Conservation (phyloP, 2,797 vertebrate genomes). For the Epinephelus malabaricus region DNA sequence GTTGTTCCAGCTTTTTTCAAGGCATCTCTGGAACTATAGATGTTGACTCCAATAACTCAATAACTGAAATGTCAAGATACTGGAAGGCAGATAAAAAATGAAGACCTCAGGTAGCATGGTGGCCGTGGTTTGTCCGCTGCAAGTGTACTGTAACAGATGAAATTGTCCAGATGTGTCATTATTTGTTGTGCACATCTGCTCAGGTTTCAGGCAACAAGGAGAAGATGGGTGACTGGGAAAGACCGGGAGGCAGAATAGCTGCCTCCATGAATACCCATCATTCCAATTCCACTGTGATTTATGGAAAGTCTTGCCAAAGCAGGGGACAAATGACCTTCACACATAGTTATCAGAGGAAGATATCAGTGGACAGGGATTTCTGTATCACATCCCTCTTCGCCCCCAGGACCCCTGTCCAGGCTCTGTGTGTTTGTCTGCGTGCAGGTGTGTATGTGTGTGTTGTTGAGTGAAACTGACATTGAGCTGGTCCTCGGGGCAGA, state of each 20-base stretch:
- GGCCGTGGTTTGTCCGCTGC: conserved; percentile 39
- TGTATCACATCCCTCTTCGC: conserved; percentile 68
- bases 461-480: conserved; percentile 65
- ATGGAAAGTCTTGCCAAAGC: conserved; percentile 74
- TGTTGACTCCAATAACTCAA: conserved; percentile 6
- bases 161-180: conserved; percentile 78
- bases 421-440: conserved; percentile 48
- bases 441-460: conserved; percentile 41
- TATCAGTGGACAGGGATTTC: conserved; percentile 81
- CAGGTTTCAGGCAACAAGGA: conserved; percentile 60
- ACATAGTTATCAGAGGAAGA: conserved; percentile 83
- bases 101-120: conserved; percentile 32
- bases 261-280: conserved; percentile 83
- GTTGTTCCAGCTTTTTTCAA: neutral
- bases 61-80: conserved; percentile 38
- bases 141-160: conserved; percentile 77
- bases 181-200: conserved; percentile 82
- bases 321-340: conserved; percentile 86
- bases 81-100: conserved; percentile 43
- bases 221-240: conserved; percentile 59
- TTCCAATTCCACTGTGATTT: conserved; percentile 85
- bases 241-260: conserved; percentile 68
- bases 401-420: conserved; percentile 54
- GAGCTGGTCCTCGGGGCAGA: conserved; percentile 62
- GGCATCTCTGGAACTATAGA: neutral